Evolutionary conservation across 1,140 invertebrate genomes (phyloP).

Genomic region (Pseudomyrmex pallidus): DNA sequence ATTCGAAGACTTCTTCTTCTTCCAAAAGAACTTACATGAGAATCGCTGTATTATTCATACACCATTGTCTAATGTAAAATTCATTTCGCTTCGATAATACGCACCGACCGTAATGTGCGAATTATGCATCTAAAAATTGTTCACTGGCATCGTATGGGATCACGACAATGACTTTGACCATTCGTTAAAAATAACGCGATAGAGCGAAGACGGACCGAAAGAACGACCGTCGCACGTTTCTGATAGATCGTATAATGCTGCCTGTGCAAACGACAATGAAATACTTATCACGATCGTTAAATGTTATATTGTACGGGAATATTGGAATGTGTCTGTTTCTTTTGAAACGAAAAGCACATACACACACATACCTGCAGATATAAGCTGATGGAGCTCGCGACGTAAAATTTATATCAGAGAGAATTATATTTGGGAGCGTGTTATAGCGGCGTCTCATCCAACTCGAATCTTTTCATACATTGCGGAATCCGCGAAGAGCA

Average conservation of each 20-base stretch:
- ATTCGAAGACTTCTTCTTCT: no score
- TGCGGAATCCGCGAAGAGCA: constrained; percentile 40
- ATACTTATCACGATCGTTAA: neutral
- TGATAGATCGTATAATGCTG: neutral
- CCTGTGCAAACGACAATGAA: neutral
- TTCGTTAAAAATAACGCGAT: neutral
- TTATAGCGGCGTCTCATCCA: constrained; percentile 27
- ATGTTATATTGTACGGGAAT: neutral
- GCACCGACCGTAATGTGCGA: no score
- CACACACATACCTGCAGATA: constrained; percentile 39
- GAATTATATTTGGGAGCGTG: constrained; percentile 19
- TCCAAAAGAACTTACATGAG: no score
- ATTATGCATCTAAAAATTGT: no score
- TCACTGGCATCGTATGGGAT: no score
- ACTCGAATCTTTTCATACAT: constrained; percentile 59
- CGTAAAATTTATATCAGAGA: neutral
- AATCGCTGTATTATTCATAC: no score
- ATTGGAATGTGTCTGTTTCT: neutral
- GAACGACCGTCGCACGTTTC: neutral
- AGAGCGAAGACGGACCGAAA: neutral
- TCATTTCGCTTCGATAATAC: no score
- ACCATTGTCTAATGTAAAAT: no score
- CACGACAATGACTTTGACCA: neutral
- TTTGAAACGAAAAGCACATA: neutral
- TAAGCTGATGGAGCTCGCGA: neutral